Percentiles rank a stretch among this genome's conserved stretches.
phyloP scores from a whole-genome alignment of 2,888 invertebrate species.

The Cordylochernes scorpioides region DNA sequence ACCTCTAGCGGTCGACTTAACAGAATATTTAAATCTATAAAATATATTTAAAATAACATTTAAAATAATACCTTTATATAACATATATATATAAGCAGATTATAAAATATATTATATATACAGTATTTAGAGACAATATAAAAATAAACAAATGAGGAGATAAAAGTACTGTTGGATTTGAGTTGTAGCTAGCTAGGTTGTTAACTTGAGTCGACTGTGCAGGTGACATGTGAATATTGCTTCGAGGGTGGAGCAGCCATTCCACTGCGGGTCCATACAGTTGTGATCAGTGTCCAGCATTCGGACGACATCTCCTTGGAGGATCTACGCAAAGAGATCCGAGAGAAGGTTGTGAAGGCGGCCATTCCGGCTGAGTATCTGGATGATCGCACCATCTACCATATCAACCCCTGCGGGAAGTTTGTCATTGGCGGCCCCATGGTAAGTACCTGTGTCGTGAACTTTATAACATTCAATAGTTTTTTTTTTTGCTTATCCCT shows the following conservation, averaged over 20 bases:
- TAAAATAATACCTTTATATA: too few relatives aligned
- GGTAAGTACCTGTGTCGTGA: too few relatives aligned
- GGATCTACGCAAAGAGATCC: constrained; percentile 21
- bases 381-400: constrained; percentile 26
- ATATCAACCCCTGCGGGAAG: constrained; percentile 29
- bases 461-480: too few relatives aligned
- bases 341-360: constrained; percentile 25
- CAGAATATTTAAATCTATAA: too few relatives aligned
- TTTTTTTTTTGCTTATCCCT: too few relatives aligned
- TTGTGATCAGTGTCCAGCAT: constrained; percentile 30
- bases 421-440: constrained; percentile 30
- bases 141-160: too few relatives aligned
- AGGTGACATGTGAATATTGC: constrained; percentile 29
- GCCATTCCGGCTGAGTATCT: constrained; percentile 28
- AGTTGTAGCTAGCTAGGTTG: neutral
- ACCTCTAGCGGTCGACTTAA: too few relatives aligned
- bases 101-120: too few relatives aligned
- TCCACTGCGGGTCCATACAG: constrained; percentile 28
- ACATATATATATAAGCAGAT: too few relatives aligned
- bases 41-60: too few relatives aligned
- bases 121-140: too few relatives aligned
- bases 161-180: neutral
- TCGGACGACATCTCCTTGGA: constrained; percentile 24
- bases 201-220: neutral
- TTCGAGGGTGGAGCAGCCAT: constrained; percentile 27